Base-by-base conservation (phyloP, 2,113 vertebrate species). In the Cichladusa arquata region DNA sequence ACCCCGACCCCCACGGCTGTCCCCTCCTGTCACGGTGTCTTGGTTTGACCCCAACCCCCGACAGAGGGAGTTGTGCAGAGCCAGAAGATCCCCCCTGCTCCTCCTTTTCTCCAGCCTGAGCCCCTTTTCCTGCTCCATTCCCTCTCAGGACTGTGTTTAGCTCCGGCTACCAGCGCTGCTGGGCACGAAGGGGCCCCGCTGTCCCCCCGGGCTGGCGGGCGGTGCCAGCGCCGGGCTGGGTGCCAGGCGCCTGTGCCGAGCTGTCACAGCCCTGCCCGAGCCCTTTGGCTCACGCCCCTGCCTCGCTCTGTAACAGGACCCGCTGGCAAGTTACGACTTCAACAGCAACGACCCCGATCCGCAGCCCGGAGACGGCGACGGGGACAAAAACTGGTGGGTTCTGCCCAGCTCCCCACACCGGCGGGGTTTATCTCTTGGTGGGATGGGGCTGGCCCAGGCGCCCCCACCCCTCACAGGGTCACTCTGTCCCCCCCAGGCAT, bases 241-340 rank as follows among this genome's bases (percentile, higher is more conserved):
- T 2, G 6, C 86, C 89, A 81, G 80, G 42, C 8, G 12, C n/a
- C 73, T 4, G 24, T 3, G 4, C 10, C 1, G 7, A 47, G 90
- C 81, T 72, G 60, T 16, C 51, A 8, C 78, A 70, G 19, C 86
- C 40, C 40, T 17, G 1, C 45, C 9, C 0, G 5, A 5, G 44
- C 72, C 11, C 2, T 25, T 5, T 9, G 19, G 44, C 78, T 95
- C 84, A 81, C 1, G 0, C 36, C 0, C 0, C 1, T 4, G 23
- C 11, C 31, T 26, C 57, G 6, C 4, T 40, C 53, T 56, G 36
- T 64, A 82, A 38, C 44, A 98, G 98, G 98, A 98, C 72, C 97
- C 98, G 22, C 48, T 96, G 70, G 98, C 98, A 16, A 99, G 98
- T 81, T 98, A 98, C 3, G 97, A 98, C 78, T 97, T 98, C 90